These are phyloP conservation scores for Serrognathus titanus DNA, from an alignment of 2,888 invertebrate genomes.

Conservation along the genomic window DNA sequence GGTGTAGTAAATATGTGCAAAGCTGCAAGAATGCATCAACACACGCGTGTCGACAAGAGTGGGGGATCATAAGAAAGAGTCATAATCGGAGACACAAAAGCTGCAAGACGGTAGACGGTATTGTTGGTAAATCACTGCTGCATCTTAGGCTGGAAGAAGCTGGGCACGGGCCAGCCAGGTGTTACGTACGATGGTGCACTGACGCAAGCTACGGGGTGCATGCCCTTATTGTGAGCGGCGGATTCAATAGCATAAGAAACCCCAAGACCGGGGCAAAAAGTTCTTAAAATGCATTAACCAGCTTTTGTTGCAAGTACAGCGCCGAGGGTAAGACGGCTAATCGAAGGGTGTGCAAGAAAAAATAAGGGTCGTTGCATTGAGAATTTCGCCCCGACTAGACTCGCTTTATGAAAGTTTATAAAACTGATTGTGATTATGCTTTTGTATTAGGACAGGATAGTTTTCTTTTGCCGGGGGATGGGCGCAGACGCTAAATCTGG, in stretches of 20 bases:
- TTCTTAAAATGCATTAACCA: slow-evolving; percentile 22
- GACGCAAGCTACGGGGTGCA: slow-evolving; percentile 25
- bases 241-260: slow-evolving; percentile 23
- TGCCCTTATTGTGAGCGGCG: slow-evolving; percentile 19
- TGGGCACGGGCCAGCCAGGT: slow-evolving; percentile 28
- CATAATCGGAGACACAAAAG: slow-evolving; percentile 10
- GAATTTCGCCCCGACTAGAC: slow-evolving; percentile 23
- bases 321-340: slow-evolving; percentile 27
- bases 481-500: slow-evolving; percentile 31
- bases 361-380: slow-evolving; percentile 26
- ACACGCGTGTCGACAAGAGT: slow-evolving; percentile 1
- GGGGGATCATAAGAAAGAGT: slow-evolving; percentile 4
- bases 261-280: slow-evolving; percentile 24
- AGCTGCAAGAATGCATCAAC: slow-evolving; percentile 1
- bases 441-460: slow-evolving; percentile 29
- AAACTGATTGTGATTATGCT: slow-evolving; percentile 29
- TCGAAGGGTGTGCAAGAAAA: slow-evolving; percentile 29
- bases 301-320: slow-evolving; percentile 21
- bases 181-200: slow-evolving; percentile 19
- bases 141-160: slow-evolving; percentile 23
- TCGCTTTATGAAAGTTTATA: slow-evolving; percentile 26
- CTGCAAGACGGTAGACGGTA: slow-evolving; percentile 23
- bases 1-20: slow-evolving; percentile 10
- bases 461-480: slow-evolving; percentile 28
- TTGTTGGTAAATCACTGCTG: slow-evolving; percentile 18